Percentiles rank a stretch among this genome's conserved stretches.
These are phyloP conservation scores for rat (Rattus norvegicus) DNA, from an alignment of 2,113 vertebrate species.

Conservation along the genomic window DNA sequence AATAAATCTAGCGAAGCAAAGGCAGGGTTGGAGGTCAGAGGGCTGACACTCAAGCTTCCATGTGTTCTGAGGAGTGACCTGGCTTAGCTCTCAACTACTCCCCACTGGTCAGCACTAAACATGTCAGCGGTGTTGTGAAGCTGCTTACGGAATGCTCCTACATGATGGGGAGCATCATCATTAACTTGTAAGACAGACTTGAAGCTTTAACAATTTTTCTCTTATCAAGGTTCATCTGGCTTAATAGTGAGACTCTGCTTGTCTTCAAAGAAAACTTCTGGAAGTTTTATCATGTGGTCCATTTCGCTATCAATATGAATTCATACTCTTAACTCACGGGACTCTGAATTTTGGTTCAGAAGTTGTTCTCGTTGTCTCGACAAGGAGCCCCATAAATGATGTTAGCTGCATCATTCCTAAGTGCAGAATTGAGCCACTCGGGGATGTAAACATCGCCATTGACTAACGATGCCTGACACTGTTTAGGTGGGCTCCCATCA, in stretches of 20 bases:
- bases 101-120: neutral
- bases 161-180: neutral
- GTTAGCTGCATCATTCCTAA: neutral
- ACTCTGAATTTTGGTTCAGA: neutral
- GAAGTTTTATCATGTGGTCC: neutral
- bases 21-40: neutral
- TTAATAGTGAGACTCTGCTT: neutral
- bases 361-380: neutral
- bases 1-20: neutral
- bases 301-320: neutral
- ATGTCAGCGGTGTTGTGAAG: neutral
- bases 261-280: neutral
- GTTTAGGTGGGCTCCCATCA: neutral
- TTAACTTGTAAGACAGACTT: neutral
- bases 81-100: neutral
- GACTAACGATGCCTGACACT: neutral
- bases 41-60: too few relatives aligned
- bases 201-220: neutral
- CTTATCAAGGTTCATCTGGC: neutral
- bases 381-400: neutral
- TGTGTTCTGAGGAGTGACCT: neutral
- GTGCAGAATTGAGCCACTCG: neutral
- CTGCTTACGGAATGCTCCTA: neutral
- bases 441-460: neutral
- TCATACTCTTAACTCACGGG: neutral